Evolutionary conservation across 2,888 invertebrate genomes (phyloP), one percentile per base, ranked within the genome.

Genomic region (Molanna angustata): DNA sequence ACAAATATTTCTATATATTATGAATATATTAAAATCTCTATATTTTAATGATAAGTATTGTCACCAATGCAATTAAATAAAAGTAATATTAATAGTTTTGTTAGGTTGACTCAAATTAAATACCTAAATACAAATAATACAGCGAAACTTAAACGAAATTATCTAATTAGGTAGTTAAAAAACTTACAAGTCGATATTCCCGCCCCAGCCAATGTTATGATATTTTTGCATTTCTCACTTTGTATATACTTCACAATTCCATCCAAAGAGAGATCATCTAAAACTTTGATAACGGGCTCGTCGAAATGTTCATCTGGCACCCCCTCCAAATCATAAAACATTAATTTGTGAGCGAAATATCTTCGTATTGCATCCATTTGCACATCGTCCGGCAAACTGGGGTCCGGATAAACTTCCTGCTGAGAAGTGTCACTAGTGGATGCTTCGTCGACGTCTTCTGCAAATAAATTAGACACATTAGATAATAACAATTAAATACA

Each of bases 191-290:
- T 98, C 2, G 95, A 96, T 65, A 98, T 94, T 45, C 97, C 97
- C 61, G 97, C 97, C 56, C 97, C 97, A 55, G 94, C 88, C 84
- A 98, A 85, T 1, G 94, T 94, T 52, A 97, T 86, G 50, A 97
- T 84, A 63, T 92, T 93, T 67, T 85, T 85, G 66, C 90, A 90
- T 58, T 84, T 82, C 33, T 82, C 82, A 54, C 80, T 81, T 62
- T 86, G 82, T 60, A 95, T 91, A 71, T 88, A 90, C 48, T 86
- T 80, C 0, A 85, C 84, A 47, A 95, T 74, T 1, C 90, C 91
- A 61, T 90, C 86, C 58, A 94, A 72, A 47, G 79, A 83, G 32
- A 86, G 74, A 63, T 88, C 85, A 20, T 83, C 80, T 46, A 93
- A 73, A 43, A 89, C 78, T 64, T 72, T 70, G 47, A 70, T 69